Base-by-base conservation (phyloP, 2,888 invertebrate species). In the Uloborus plumipes region DNA sequence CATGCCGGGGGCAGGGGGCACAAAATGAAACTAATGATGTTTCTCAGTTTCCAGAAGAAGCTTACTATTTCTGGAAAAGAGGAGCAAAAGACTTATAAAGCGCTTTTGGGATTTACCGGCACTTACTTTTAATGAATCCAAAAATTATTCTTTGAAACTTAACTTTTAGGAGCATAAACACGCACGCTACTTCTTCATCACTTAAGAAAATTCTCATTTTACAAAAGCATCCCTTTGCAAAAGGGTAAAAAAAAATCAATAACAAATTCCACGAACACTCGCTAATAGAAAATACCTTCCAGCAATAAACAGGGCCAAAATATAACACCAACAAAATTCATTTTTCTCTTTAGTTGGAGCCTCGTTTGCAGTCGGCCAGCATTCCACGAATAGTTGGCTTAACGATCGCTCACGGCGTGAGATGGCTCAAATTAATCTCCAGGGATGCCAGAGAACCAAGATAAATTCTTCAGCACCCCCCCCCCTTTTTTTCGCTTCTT, bases 311-410 rank as follows among this genome's bases (percentile, higher is more conserved):
- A 72, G 71, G 72, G 59, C 78, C 72, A 72, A 65, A 78, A 66
- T 78, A 78, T 78, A 65, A 71, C 78, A 58, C 79, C 62, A 80
- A 73, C 79, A 73, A 73, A 80, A 80, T 80, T 73, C 55, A 73
- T 73, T 73, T 69, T 79, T 69, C 22, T 47, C 55, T 69, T 71
- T 64, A 66, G n/a, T 53, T 22, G 22, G 22, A 58, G 51, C 76
- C 69, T 76, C 69, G 74, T 62, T 70, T 77, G 55, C 77, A 77
- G 50, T 78, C 78, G 26, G 55, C 66, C 71, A 59, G 65, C 78
- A 78, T 78, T 78, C 78, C 72, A n/a, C 49, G 72, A 78, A 78
- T 78, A 78, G 78, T 78, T 78, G 78, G 59, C 78, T 78, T 78
- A 78, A 78, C 78, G 71, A 78, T 78, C 78, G 72, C 78, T 78